Evolutionary conservation across 2,797 vertebrate species (phyloP).

Genomic region (Crocodylus rhombifer): DNA sequence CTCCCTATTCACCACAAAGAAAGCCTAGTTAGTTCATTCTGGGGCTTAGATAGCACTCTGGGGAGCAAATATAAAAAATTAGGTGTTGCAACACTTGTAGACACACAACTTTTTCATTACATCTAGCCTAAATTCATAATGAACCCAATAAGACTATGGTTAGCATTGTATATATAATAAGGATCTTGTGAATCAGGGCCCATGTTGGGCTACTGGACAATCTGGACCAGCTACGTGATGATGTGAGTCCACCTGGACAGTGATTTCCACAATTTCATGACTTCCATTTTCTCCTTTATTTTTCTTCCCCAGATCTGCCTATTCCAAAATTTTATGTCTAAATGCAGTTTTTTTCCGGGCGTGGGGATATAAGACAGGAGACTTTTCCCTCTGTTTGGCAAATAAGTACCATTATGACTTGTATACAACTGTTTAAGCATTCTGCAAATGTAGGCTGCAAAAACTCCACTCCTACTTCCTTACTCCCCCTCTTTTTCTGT

Average conservation of each 20-base stretch:
- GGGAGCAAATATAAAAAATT: no score
- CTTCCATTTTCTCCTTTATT: neutral
- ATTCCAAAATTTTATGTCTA: neutral
- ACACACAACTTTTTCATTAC: no score
- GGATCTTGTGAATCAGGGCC: neutral
- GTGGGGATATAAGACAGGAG: neutral
- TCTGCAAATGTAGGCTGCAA: no score
- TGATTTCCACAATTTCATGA: neutral
- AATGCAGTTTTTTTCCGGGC: neutral
- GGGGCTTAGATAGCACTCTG: no score
- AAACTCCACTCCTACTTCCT: no score
- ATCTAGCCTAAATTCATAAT: neutral
- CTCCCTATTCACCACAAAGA: no score
- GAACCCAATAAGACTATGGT: neutral
- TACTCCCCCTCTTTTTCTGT: neutral
- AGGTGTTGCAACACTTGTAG: no score
- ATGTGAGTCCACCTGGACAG: fast-evolving
- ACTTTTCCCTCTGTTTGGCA: neutral
- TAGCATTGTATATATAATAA: neutral
- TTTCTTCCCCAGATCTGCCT: neutral
- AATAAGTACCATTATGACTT: neutral
- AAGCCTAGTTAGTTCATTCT: no score
- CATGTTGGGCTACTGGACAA: neutral
- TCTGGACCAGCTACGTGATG: neutral
- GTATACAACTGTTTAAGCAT: neutral